Percentiles rank a stretch among this genome's conserved stretches.
Evolutionary conservation across 2,113 vertebrate species (phyloP).

Genomic region (Dicaeum eximium): DNA sequence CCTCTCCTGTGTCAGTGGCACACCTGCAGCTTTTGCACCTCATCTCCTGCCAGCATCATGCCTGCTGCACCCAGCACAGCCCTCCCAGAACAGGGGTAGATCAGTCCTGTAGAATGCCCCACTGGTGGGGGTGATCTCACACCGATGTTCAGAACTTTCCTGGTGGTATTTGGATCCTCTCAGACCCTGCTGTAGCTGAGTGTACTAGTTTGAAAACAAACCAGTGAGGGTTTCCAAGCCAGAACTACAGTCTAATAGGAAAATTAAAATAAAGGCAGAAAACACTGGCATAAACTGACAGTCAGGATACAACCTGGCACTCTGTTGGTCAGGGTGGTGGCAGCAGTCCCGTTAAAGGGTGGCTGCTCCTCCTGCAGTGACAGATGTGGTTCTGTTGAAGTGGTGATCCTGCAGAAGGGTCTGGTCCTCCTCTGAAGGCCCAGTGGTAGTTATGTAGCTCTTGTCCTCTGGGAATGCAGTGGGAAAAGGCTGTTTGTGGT

Average conservation of each 20-base stretch:
- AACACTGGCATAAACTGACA: background rate
- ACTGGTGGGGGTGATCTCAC: too few relatives aligned
- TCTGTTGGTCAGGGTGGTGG: background rate
- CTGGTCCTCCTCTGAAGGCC: background rate
- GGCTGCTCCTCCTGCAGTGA: background rate
- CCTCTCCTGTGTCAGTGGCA: background rate
- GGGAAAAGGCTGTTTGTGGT: background rate
- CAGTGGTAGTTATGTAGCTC: background rate
- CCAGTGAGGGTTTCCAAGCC: background rate
- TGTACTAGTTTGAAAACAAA: background rate
- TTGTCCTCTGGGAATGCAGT: background rate
- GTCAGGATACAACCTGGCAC: background rate
- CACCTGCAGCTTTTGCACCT: background rate
- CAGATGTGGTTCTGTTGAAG: background rate
- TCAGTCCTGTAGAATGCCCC: background rate
- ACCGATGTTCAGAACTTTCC: background rate
- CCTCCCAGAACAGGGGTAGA: background rate
- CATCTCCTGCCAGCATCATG: background rate
- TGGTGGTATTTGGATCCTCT: background rate
- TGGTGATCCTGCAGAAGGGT: background rate
- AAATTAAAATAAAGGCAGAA: background rate
- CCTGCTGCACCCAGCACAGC: background rate
- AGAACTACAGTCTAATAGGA: background rate
- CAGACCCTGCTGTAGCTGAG: background rate
- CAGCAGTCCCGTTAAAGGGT: background rate